phyloP scores from a whole-genome alignment of 1,140 invertebrate species.

The Lepidurus packardi region DNA sequence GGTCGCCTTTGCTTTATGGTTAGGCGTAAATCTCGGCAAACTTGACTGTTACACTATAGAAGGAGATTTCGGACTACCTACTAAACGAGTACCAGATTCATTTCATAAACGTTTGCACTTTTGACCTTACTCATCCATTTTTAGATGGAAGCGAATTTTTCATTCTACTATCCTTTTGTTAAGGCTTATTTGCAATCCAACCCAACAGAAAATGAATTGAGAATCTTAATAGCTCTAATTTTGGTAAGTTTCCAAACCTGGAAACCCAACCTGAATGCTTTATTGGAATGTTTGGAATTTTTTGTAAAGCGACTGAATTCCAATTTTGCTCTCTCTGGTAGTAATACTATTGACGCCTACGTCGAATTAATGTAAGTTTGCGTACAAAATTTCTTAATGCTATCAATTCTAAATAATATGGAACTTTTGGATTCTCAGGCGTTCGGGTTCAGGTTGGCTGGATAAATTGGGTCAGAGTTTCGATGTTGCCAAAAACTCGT shows the following conservation, averaged over 20 bases:
- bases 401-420: not conserved
- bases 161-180: not conserved
- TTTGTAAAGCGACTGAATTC: not conserved
- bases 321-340: not conserved
- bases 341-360: not conserved
- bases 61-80: not conserved
- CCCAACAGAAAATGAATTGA: not conserved
- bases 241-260: not conserved
- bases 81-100: not conserved
- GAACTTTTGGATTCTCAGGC: not conserved
- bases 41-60: not conserved
- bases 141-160: not conserved
- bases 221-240: not conserved
- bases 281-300: not conserved
- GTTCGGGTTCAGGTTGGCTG: not conserved
- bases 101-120: not conserved
- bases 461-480: constrained; percentile 8
- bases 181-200: not conserved
- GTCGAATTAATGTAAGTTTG: not conserved
- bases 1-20: not conserved
- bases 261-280: not conserved
- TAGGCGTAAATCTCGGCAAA: not conserved
- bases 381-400: not conserved
- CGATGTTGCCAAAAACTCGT: not conserved
- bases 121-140: not conserved